Base-by-base conservation (phyloP, 2,888 invertebrate species). In the Bombylius discolor region DNA sequence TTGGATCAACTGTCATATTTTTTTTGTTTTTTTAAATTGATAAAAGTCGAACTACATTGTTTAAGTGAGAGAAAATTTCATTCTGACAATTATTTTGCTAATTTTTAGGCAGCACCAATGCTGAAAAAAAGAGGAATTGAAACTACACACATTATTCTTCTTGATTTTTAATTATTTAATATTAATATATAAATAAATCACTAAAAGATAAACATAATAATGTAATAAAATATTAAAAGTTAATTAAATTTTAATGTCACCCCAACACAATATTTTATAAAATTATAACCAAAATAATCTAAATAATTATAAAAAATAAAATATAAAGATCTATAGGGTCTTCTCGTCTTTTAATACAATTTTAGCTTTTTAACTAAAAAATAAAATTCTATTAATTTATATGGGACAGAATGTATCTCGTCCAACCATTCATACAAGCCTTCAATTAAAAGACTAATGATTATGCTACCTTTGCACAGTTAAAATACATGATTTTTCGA, bases 401-500 rank as follows among this genome's bases (percentile, higher is more conserved):
- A 75, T 77, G 62, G 73, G 82, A 83, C 79, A 82, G 78, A 68
- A 68, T 71, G 77, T 80, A 78, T 78, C 65, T 82, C 79, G 81
- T 84, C 71, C 72, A 81, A 79, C 81, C 84, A 67, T 86, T 86
- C 84, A 87, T 87, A 76, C 84, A 71, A 85, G 85, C 79, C 81
- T 79, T 71, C 77, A 86, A 83, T 87, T 83, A 87, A 85, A 78
- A 83, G 80, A 82, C 84, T 81, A 85, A 77, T 82, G 76, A 82
- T 85, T 85, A 83, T 83, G 84, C 83, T 86, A 85, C 84, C 83
- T 85, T 85, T 79, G 83, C 79, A 85, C 83, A 80, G 82, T 85
- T 78, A 84, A 77, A 70, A 79, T 85, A 23, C 23, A 23, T 23
- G 23, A 23, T 23, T 23, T 23, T 23, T 23, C 23, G 23, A n/a